These are phyloP conservation scores for Patagioenas fasciata DNA, from an alignment of 2,113 vertebrate genomes.

Conservation along the genomic window DNA sequence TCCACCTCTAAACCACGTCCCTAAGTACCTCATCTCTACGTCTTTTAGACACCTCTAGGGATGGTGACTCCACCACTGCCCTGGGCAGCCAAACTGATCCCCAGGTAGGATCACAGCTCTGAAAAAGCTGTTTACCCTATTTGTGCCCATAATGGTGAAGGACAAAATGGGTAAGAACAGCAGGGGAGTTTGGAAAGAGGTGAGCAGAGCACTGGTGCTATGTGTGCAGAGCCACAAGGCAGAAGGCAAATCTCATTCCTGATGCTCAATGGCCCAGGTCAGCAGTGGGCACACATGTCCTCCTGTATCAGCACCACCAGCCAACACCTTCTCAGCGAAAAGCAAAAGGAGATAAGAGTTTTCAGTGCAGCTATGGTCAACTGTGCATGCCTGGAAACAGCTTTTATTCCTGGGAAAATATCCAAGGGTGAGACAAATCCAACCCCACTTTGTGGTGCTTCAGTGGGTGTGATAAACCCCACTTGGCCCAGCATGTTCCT, in stretches of 20 bases:
- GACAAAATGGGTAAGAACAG: neutral
- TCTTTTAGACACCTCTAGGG: too few species aligned
- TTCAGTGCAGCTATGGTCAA: neutral
- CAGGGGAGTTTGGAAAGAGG: neutral
- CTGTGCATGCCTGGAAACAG: accelerated
- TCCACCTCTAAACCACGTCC: too few species aligned
- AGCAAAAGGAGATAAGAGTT: neutral
- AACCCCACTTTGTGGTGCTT: accelerated
- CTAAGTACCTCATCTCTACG: too few species aligned
- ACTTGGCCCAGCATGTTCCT: neutral
- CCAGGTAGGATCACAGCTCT: neutral
- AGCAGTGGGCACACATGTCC: neutral
- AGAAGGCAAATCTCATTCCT: neutral
- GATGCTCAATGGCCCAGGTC: neutral
- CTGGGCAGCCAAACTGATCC: neutral
- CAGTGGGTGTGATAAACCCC: accelerated
- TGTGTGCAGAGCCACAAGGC: neutral
- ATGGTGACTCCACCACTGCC: too few species aligned
- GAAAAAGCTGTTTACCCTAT: neutral
- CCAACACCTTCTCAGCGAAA: neutral
- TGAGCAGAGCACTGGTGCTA: neutral
- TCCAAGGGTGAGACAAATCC: accelerated
- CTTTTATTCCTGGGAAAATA: neutral
- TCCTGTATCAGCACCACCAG: neutral
- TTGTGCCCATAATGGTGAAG: neutral